Evolutionary conservation across 2,113 vertebrate genomes (phyloP).

Genomic region (Rhegmatorhina hoffmannsi): DNA sequence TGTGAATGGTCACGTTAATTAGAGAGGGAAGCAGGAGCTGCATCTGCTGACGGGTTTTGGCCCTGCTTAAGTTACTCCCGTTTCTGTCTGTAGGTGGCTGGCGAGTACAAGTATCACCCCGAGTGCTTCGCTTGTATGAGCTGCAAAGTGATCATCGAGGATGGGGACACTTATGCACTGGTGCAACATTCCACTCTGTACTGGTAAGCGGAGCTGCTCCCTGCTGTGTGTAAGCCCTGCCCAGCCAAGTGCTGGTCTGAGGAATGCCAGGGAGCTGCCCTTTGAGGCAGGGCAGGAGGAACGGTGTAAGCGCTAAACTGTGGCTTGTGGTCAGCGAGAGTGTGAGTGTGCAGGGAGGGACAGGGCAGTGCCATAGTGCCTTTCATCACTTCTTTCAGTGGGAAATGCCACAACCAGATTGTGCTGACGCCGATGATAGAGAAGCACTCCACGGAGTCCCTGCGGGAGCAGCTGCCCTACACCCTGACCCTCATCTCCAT

Average conservation of each 20-base stretch:
- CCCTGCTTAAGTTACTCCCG: background rate
- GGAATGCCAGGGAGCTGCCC: background rate
- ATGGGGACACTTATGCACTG: conserved; percentile 91
- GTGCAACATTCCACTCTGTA: conserved; percentile 92
- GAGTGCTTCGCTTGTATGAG: conserved; percentile 96
- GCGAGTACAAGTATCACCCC: conserved; percentile 96
- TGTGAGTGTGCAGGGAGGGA: background rate
- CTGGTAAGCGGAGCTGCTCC: conserved; percentile 80
- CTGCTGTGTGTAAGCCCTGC: background rate
- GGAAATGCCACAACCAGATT: conserved; percentile 93
- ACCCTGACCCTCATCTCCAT: conserved; percentile 92
- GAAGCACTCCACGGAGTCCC: conserved; percentile 85
- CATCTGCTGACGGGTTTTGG: background rate
- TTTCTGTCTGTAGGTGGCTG: conserved; percentile 87
- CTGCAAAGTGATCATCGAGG: conserved; percentile 95
- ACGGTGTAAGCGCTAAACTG: background rate
- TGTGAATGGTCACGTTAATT: background rate
- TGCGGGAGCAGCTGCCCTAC: conserved; percentile 88
- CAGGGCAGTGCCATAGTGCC: background rate
- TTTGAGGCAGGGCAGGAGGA: background rate
- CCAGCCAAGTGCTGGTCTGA: background rate
- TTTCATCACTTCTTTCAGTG: conserved; percentile 73
- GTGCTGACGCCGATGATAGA: conserved; percentile 93
- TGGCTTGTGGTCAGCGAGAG: background rate
- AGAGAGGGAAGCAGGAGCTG: background rate